Base-by-base conservation (phyloP, 2,888 invertebrate species). In the Crocallis elinguaria region DNA sequence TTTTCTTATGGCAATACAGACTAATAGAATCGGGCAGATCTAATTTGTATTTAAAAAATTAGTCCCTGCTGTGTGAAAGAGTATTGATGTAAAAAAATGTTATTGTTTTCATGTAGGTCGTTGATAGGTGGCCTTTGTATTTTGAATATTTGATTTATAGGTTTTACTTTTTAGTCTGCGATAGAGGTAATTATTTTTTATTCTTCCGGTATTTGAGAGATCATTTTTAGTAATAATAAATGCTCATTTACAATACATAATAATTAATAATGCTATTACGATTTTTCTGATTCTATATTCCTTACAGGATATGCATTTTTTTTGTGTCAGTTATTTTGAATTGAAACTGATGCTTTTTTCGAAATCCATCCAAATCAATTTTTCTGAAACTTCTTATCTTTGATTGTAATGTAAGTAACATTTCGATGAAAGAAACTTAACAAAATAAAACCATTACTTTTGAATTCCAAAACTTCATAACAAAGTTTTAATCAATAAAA, bases 81-180 rank as follows among this genome's bases (percentile, higher is more conserved):
- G 45, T 53, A 43, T 29, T 27, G 30, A 42, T 14, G 42, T 23
- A 53, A 52, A 35, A 43, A 50, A 54, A 57, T 65, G 67, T 77
- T 82, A 77, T 84, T 82, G 81, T 68, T 69, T 25, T 59, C 36
- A 27, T 43, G 12, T 12, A 45, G 60, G 42, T 58, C 62, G 74
- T 60, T 77, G 80, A 81, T 75, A 72, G 73, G 73, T 73, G 73
- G 72, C 69, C 68, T 69, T 69, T 73, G 66, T 67, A 41, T 61
- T 64, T 56, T 62, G 54, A 62, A 53, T 49, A 67, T 65, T 75
- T 81, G 75, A 82, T 82, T 76, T 75, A 79, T 78, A 65, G 51
- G 58, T 67, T 69, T 56, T 61, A 65, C 61, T 67, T 69, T 21
- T 55, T 52, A 46, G 23, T 37, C 27, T 48, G 38, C 25, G 36